Evolutionary conservation across 2,888 invertebrate genomes (phyloP).

Genomic region (Aproaerema taeniolella): DNA sequence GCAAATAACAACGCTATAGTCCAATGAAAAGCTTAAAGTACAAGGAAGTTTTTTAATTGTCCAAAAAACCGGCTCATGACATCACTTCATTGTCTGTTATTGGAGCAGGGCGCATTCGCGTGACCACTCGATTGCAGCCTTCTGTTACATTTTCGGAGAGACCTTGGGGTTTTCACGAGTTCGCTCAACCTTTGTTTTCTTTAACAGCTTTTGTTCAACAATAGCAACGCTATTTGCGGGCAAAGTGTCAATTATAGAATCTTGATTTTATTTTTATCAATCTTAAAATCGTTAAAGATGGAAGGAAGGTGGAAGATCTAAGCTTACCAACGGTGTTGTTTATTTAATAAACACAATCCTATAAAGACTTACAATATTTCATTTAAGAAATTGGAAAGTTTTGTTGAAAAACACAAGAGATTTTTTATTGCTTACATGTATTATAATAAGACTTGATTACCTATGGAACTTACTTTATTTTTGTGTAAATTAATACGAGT

Average conservation of each 20-base stretch:
- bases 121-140: constrained; percentile 40
- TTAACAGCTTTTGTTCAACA: background rate
- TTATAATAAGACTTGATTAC: too few species aligned
- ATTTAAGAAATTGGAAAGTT: too few species aligned
- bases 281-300: background rate
- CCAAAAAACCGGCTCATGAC: constrained; percentile 25
- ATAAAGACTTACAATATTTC: too few species aligned
- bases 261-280: background rate
- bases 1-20: too few species aligned
- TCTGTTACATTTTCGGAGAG: constrained; percentile 50
- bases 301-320: too few species aligned
- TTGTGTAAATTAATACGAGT: too few species aligned
- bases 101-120: constrained; percentile 24
- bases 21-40: constrained; percentile 11
- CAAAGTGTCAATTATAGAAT: background rate
- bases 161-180: constrained; percentile 66
- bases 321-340: too few species aligned
- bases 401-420: too few species aligned
- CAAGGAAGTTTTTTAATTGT: constrained; percentile 15
- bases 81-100: constrained; percentile 33
- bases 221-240: too few species aligned
- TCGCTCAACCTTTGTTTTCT: constrained; percentile 26
- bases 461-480: too few species aligned
- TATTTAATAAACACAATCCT: too few species aligned
- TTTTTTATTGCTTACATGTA: too few species aligned